Conservation (phyloP, 2,888 invertebrate genomes). For the Gibbula magus region DNA sequence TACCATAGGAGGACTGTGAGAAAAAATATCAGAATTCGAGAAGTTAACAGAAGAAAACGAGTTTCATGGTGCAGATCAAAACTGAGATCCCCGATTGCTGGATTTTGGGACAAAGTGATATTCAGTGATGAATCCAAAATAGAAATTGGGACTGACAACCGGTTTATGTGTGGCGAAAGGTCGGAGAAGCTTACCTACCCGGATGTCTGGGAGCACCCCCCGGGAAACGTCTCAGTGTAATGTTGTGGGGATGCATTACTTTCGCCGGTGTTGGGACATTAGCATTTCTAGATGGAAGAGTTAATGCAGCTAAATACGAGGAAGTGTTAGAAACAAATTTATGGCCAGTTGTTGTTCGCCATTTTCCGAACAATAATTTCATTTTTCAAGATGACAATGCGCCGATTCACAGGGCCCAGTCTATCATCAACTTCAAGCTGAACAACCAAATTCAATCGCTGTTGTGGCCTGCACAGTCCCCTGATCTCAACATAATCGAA, state of each 20-base stretch:
- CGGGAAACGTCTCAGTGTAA: neutral
- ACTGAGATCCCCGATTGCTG: neutral
- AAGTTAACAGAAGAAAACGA: neutral
- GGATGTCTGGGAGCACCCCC: neutral
- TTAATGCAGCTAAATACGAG: slow-evolving; percentile 19
- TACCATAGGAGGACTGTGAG: too few species aligned
- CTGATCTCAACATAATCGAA: too few species aligned
- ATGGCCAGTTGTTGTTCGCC: slow-evolving; percentile 26
- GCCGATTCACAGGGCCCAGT: neutral
- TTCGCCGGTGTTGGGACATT: slow-evolving; percentile 16
- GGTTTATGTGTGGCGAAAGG: neutral
- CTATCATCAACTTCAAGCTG: neutral
- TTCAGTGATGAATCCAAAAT: neutral
- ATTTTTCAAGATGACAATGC: slow-evolving; percentile 25
- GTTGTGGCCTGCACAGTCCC: too few species aligned
- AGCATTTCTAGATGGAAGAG: slow-evolving; percentile 5
- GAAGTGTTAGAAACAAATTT: slow-evolving; percentile 13
- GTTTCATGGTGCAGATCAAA: neutral
- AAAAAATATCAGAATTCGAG: too few species aligned
- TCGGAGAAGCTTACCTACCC: neutral
- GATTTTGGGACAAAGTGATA: neutral
- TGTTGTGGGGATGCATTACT: slow-evolving; percentile 29
- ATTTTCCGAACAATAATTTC: neutral
- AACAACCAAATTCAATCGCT: too few species aligned
- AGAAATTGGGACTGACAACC: neutral